Base-by-base conservation (phyloP, 2,888 invertebrate genomes). In the Lasioglossum vierecki region DNA sequence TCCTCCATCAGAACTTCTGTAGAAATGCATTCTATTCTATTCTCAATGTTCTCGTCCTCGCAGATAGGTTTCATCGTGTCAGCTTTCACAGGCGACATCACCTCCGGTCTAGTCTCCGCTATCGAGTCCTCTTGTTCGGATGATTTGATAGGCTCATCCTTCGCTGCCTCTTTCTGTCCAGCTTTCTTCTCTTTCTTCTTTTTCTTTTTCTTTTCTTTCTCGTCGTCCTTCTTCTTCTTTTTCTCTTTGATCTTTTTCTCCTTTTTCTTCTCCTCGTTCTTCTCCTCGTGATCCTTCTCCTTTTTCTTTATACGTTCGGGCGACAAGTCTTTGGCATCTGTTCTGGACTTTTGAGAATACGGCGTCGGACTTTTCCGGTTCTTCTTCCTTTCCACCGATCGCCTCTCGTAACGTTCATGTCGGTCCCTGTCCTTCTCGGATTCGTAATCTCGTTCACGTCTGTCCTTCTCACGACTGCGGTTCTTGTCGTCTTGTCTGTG, bases 131-230 rank as follows among this genome's bases (percentile, higher is more conserved):
- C 92, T 87, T 92, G 92, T 77, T 94, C 91, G 76, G 35, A 22
- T 3, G 74, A 44, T 57, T 89, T 88, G 15, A 63, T 68, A 4
- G 80, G 57, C 39, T 91, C 92, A 82, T 89, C 89, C 70, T 92
- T 94, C 87, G 84, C 79, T 0, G 66, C 74, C 49, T 94, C 94
- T 78, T 94, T 94, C 88, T 93, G 94, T 80, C 89, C 94, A 85
- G 88, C 94, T 57, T 94, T 94, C 83, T 94, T 93, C 83, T 93
- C 91, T 91, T 91, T 93, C 87, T 94, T 94, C 89, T 95, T 94
- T 80, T 95, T 95, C 90, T 96, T 96, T 77, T 96, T 96, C 92
- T 96, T 96, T 88, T 96, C 96, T 35, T 96, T 96, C 79, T 96
- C 96, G 83, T 95, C 95, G n/a, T 96, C 96, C 90, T 96, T 96